phyloP scores from a whole-genome alignment of 2,797 vertebrate genomes.

The Synaphobranchus kaupii region DNA sequence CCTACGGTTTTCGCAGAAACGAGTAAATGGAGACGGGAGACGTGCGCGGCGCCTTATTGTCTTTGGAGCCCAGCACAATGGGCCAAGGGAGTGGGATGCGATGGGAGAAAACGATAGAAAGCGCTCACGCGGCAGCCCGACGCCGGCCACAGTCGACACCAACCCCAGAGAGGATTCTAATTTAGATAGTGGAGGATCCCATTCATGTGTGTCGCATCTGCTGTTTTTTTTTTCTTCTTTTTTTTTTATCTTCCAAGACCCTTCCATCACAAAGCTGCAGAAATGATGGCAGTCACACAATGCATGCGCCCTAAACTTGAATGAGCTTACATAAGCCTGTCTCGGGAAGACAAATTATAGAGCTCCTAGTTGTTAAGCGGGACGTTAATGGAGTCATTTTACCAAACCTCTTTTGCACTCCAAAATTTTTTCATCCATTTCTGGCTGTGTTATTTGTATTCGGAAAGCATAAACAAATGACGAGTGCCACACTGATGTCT shows the following conservation, averaged over 20 bases:
- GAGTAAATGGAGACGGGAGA: background rate
- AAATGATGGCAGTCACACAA: conserved; percentile 4
- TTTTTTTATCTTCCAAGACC: too few species aligned
- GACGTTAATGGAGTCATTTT: background rate
- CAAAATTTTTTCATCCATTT: background rate
- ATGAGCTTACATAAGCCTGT: background rate
- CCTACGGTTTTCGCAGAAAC: background rate
- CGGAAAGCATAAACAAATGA: conserved; percentile 58
- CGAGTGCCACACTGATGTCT: conserved; percentile 34
- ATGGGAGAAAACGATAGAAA: conserved; percentile 27
- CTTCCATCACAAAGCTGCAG: background rate
- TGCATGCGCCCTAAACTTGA: background rate
- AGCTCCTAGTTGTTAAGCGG: background rate
- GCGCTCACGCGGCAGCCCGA: conserved; percentile 35
- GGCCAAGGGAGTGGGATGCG: background rate
- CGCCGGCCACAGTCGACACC: background rate
- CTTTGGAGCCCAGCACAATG: background rate
- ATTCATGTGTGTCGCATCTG: conserved; percentile 35
- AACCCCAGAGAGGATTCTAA: conserved; percentile 36
- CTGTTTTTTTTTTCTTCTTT: background rate
- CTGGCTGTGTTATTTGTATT: conserved; percentile 47
- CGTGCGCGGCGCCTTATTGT: background rate
- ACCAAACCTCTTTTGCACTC: background rate
- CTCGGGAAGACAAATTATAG: conserved; percentile 14
- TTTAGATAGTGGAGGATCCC: conserved; percentile 42